Evolutionary conservation across 2,888 invertebrate genomes (phyloP).

Genomic region (Sialis fuliginosa): DNA sequence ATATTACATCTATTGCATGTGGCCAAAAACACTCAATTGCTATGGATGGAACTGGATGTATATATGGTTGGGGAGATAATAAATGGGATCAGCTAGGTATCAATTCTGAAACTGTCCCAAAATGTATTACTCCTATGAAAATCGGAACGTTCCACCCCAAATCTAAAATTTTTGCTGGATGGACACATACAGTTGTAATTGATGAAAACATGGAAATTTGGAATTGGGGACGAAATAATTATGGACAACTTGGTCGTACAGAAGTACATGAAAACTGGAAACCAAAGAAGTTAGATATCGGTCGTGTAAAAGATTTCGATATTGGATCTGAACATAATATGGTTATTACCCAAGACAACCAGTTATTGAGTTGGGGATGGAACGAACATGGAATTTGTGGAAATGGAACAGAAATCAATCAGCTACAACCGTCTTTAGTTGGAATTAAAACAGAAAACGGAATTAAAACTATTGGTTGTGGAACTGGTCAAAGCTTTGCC

Average conservation of each 20-base stretch:
- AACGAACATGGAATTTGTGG: conserved; percentile 82
- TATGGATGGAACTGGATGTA: conserved; percentile 32
- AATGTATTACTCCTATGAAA: conserved; percentile 33
- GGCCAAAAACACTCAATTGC: conserved; percentile 68
- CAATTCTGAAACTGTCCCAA: conserved; percentile 30
- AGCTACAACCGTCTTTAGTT: conserved; percentile 26
- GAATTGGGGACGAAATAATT: conserved; percentile 66
- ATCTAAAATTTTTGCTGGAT: conserved; percentile 43
- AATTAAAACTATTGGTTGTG: conserved; percentile 23
- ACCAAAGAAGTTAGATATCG: conserved; percentile 26
- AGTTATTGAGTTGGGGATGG: conserved; percentile 72
- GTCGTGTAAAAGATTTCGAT: conserved; percentile 35
- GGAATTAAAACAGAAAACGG: conserved; percentile 10
- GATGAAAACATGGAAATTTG: conserved; percentile 42
- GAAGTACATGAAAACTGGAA: conserved; percentile 27
- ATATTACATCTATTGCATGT: conserved; percentile 47
- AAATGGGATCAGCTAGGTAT: conserved; percentile 61
- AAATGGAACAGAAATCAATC: conserved; percentile 32
- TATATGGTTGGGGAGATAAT: conserved; percentile 69
- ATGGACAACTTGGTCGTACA: conserved; percentile 51
- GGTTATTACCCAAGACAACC: conserved; percentile 43
- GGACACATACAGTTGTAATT: conserved; percentile 59
- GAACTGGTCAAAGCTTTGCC: conserved; percentile 33
- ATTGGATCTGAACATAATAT: conserved; percentile 69
- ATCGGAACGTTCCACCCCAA: conserved; percentile 25